These are phyloP conservation scores for Arvicanthis niloticus DNA, from an alignment of 2,113 vertebrate species.

Conservation along the genomic window DNA sequence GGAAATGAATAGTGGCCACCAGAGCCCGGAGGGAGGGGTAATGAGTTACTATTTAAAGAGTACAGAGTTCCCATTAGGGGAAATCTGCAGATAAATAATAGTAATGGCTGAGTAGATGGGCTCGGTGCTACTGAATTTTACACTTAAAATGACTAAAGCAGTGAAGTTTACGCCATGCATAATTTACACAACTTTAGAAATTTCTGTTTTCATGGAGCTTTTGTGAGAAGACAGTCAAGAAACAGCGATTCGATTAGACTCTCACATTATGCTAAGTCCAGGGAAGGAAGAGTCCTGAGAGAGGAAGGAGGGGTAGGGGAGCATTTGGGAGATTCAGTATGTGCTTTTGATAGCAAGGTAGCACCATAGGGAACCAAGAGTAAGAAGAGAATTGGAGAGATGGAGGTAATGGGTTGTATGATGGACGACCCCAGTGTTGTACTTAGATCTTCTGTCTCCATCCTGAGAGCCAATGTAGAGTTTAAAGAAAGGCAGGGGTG, in stretches of 20 bases:
- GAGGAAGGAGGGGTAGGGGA: background rate
- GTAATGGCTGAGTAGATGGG: background rate
- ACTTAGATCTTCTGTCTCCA: background rate
- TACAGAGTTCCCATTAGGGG: background rate
- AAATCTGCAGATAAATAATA: background rate
- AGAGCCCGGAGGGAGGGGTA: background rate
- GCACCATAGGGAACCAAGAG: background rate
- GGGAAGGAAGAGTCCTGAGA: background rate
- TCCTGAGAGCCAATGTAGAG: background rate
- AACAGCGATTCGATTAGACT: background rate
- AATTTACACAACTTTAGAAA: background rate
- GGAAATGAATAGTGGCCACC: background rate
- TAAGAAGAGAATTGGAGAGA: background rate
- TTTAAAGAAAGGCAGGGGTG: background rate
- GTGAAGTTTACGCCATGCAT: background rate
- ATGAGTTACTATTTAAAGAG: background rate
- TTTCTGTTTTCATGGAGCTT: background rate
- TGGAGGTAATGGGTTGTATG: too few relatives aligned
- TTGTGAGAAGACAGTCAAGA: background rate
- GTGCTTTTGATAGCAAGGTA: too few relatives aligned
- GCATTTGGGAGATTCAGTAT: background rate
- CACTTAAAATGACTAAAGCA: background rate
- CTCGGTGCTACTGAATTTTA: background rate
- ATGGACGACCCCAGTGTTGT: background rate
- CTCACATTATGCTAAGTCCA: background rate